Base-by-base conservation (phyloP, 2,888 invertebrate species). In the Lasioglossum malachurum region DNA sequence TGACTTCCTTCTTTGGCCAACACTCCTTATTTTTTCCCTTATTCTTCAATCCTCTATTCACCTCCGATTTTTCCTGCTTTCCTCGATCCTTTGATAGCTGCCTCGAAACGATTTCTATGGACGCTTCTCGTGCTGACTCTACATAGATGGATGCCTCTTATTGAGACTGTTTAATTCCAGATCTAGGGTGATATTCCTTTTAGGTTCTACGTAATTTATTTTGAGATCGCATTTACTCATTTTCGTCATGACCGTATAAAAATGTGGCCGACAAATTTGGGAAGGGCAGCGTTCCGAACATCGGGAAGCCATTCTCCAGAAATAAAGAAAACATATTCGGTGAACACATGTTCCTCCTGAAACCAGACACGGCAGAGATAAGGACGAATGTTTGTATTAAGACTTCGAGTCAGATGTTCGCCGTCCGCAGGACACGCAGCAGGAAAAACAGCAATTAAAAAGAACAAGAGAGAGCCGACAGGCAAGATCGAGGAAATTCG, bases 351-450 rank as follows among this genome's bases (percentile, higher is more conserved):
- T 41, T 69, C 23, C 69, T 41, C 38, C 41, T 69, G 41, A 0
- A 12, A 38, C 23, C 69, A n/a, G 69, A 69, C 69, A 16, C 67
- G 16, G 35, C 67, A 2, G 31, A 38, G 69, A 38, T 69, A 38
- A 69, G 38, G 69, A n/a, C 41, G 41, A 69, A 69, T 69, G 69
- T 69, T 69, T 69, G 69, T 69, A 69, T 38, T 69, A 69, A 69
- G 69, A 14, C 14, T 27, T 12, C n/a, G 10, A 69, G 69, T 69
- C 69, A 69, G 69, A 69, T 69, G 38, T 69, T 69, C 41, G 23
- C 4, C 69, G n/a, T 38, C 41, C 38, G 41, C 38, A 69, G 67
- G 67, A 38, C 67, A 23, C 35, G 67, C 19, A 16, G 27, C 31
- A 5, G 8, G 67, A 8, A 23, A 10, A 69, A n/a, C 41, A 69